Evolutionary conservation across 2,888 invertebrate genomes (phyloP).

Genomic region (Yponomeuta cagnagella): DNA sequence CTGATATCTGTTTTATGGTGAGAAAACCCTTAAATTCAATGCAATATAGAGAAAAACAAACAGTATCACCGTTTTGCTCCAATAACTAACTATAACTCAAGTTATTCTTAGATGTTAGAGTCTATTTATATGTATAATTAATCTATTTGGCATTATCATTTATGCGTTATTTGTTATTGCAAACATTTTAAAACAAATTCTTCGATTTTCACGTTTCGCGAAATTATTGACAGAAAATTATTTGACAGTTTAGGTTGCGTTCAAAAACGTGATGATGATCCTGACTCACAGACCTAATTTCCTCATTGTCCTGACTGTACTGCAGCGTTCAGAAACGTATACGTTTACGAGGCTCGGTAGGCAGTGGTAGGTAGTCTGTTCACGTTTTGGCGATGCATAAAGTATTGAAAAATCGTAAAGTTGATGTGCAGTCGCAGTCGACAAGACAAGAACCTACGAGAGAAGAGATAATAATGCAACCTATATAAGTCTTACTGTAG

Average conservation of each 20-base stretch:
- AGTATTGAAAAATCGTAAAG: too few relatives aligned
- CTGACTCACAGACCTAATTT: not conserved
- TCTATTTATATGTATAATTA: not conserved
- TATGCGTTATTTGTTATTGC: not conserved
- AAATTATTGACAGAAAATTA: slow-evolving; percentile 3
- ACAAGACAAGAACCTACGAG: too few relatives aligned
- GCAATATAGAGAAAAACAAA: not conserved
- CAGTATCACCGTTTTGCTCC: not conserved
- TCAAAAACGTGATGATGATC: not conserved
- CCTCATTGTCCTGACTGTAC: too few relatives aligned
- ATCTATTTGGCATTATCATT: not conserved
- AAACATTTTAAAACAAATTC: not conserved
- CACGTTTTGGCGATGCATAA: too few relatives aligned
- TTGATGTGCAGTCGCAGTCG: too few relatives aligned
- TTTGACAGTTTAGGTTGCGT: not conserved
- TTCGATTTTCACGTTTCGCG: not conserved
- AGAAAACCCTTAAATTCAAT: not conserved
- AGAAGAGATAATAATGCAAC: too few relatives aligned
- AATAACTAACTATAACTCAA: not conserved
- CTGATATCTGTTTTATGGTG: not conserved
- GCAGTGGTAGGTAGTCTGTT: too few relatives aligned
- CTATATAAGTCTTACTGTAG: too few relatives aligned
- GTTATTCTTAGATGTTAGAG: not conserved
- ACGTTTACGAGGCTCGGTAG: too few relatives aligned
- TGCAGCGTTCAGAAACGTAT: not conserved